A percentile compares a stretch with the other conserved stretches of the same genome.
Conservation (phyloP, 92 coral and sea anemone species). For the Epizoanthus stellaris region DNA sequence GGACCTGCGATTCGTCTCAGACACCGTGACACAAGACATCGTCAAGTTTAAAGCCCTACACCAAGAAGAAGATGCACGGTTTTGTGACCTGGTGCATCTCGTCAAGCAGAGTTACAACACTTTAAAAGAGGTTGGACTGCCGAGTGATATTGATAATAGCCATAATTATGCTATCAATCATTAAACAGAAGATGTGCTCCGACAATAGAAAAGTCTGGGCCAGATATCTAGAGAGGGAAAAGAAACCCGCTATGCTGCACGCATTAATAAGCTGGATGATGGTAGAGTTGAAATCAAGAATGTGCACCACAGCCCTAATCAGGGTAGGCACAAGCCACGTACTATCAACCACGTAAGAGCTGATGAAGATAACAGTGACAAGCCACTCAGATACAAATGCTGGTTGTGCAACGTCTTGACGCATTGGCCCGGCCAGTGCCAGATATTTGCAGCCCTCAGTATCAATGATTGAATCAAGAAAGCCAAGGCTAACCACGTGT, state of each 20-base stretch:
- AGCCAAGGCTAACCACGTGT: conserved; percentile 67
- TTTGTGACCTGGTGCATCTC: conserved; percentile 74
- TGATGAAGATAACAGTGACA: not conserved
- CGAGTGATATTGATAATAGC: conserved; percentile 62
- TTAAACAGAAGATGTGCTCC: conserved; percentile 66
- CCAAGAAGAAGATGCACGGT: conserved; percentile 69
- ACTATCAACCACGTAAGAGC: conserved; percentile 25
- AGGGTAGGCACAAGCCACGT: conserved; percentile 34
- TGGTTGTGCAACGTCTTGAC: conserved; percentile 54
- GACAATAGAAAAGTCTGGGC: conserved; percentile 72
- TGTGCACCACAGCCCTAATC: conserved; percentile 63
- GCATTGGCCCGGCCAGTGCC: conserved; percentile 64
- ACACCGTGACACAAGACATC: conserved; percentile 53
- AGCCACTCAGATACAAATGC: conserved; percentile 33
- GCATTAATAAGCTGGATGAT: conserved; percentile 52
- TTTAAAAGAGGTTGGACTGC: conserved; percentile 27
- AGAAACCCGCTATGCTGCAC: conserved; percentile 26
- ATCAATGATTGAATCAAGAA: conserved; percentile 41
- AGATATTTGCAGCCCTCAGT: conserved; percentile 47
- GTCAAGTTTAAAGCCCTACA: conserved; percentile 38
- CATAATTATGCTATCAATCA: conserved; percentile 54
- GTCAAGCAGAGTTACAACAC: not conserved
- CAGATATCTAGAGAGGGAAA: conserved; percentile 51
- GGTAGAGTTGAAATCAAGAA: conserved; percentile 58
- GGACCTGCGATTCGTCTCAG: conserved; percentile 28